Evolutionary conservation across 2,888 invertebrate species (phyloP).

Genomic region (Himalopsyche anomala): DNA sequence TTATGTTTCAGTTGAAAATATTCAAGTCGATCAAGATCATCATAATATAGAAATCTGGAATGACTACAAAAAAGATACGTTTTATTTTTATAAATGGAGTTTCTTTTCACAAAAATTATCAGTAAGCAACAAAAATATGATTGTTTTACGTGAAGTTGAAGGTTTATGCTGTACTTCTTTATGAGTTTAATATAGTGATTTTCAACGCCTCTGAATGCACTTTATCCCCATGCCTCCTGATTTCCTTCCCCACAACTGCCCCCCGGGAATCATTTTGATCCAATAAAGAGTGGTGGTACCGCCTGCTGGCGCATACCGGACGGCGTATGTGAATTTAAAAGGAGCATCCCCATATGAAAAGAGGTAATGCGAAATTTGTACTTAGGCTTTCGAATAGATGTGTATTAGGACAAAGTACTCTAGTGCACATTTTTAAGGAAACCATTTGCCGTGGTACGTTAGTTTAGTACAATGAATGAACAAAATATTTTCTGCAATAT

Average conservation of each 20-base stretch:
- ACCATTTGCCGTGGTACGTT: neutral
- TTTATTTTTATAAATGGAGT: too few relatives aligned
- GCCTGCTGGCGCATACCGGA: conserved; percentile 61
- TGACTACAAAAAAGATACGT: too few relatives aligned
- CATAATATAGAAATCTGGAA: too few relatives aligned
- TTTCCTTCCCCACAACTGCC: conserved; percentile 17
- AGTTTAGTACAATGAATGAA: too few relatives aligned
- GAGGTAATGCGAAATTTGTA: conserved; percentile 54
- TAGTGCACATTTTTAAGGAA: neutral
- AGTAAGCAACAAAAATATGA: neutral
- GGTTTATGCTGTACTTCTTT: neutral
- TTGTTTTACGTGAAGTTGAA: neutral
- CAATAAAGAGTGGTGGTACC: conserved; percentile 65
- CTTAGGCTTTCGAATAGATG: conserved; percentile 13
- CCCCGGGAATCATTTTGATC: conserved; percentile 64
- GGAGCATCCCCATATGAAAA: conserved; percentile 60
- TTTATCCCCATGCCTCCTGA: conserved; percentile 26
- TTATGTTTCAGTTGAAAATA: too few relatives aligned
- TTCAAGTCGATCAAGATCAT: too few relatives aligned
- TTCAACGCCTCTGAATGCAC: conserved; percentile 24
- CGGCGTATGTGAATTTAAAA: conserved; percentile 61
- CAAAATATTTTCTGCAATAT: too few relatives aligned
- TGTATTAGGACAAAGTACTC: neutral
- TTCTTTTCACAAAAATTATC: too few relatives aligned
- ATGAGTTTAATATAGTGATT: conserved; percentile 19